Evolutionary conservation across 1,140 invertebrate species (phyloP).

Genomic region (Lepidotrigona ventralis): DNA sequence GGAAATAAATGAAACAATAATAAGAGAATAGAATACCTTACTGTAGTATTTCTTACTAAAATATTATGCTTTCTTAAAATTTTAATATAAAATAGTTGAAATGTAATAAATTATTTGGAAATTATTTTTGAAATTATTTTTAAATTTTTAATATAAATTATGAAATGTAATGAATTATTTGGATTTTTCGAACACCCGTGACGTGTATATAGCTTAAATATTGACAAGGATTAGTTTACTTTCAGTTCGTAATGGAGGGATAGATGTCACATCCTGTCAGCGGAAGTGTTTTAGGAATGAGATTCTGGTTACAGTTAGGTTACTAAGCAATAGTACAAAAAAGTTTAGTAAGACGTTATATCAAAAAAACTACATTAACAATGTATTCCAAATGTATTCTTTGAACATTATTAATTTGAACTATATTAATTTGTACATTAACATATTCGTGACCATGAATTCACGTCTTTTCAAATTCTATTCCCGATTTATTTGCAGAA

Average conservation of each 20-base stretch:
- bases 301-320: conserved; percentile 36
- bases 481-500: too few species aligned
- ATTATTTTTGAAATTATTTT: too few species aligned
- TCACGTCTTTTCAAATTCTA: too few species aligned
- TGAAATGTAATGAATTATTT: not conserved
- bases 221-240: conserved; percentile 40
- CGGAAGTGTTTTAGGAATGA: conserved; percentile 47
- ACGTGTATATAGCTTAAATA: conserved; percentile 41
- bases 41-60: not conserved
- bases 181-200: not conserved
- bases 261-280: conserved; percentile 54
- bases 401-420: too few species aligned
- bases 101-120: not conserved
- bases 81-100: not conserved
- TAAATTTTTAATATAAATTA: too few species aligned
- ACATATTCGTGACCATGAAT: too few species aligned
- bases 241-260: not conserved
- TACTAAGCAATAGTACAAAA: conserved; percentile 24
- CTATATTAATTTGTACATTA: not conserved
- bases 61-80: not conserved
- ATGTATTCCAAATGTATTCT: not conserved
- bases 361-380: not conserved
- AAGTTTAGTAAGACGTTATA: not conserved
- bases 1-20: not conserved
- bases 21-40: not conserved